Evolutionary conservation across 1,140 invertebrate species (phyloP), one percentile per base, ranked within the genome.

Genomic region (Bombus sylvicola): DNA sequence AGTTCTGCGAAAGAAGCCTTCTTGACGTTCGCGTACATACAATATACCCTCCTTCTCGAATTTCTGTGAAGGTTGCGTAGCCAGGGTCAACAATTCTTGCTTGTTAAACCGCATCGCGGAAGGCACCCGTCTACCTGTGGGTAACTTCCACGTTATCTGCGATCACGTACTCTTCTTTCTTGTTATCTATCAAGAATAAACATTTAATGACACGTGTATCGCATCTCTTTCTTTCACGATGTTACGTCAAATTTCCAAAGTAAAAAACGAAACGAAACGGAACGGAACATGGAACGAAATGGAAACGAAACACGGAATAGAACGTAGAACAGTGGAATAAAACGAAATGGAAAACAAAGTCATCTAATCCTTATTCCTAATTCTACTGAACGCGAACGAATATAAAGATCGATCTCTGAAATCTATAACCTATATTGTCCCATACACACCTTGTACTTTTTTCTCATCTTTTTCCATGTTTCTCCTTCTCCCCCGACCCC

Each of bases 41-140:
- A 99, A 96, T 87, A 98, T 96, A 34, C 98, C 98, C 96, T 99
- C 98, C 92, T 98, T 98, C 93, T 99, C 98, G 95, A 98, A 99
- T 94, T 97, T 98, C 90, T 97, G 97, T 25, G 97, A 97, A 41
- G 98, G 97, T 94, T 98, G 98, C 13, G 97, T 97, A 72, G 98
- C 98, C 93, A 99, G 94, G 78, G 97, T 97, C 87, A 97, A 96
- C 88, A 99, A 94, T 94, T 99, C 98, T 94, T 98, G 97, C 93
- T 97, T 98, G 94, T 99, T 99, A 94, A 98, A 99, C 93, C 98
- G 96, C 98, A 99, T 99, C 92, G 95, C 96, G 87, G 76, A 81
- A 66, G n/a, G 66, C 78, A 12, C 47, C 34, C 37, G 22, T 41
- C n/a, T 6, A 77, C n/a, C 18, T 18, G 71, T 22, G 53, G 31